These are phyloP conservation scores for Corella eumyota DNA, from an alignment of 23 tunicate species.

Conservation along the genomic window DNA sequence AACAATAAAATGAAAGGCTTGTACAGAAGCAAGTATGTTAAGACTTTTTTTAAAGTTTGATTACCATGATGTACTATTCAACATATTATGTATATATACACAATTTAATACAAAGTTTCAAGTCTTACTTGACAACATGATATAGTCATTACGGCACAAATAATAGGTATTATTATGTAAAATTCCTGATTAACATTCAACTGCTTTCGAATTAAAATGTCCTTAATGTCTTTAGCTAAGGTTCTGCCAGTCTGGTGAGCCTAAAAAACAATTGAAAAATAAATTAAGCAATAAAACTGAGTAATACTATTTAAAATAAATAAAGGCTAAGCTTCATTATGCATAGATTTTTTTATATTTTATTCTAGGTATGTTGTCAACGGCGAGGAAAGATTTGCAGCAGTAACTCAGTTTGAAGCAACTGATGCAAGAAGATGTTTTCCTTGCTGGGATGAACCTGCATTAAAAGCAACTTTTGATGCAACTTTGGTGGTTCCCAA, in stretches of 20 bases:
- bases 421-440: slow-evolving; percentile 94
- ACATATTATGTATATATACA: background rate
- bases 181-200: too few species aligned
- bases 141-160: background rate
- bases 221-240: too few species aligned
- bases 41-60: background rate
- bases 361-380: slow-evolving; percentile 31
- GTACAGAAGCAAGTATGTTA: slow-evolving; percentile 70
- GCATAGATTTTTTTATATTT: too few species aligned
- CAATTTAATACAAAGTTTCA: background rate
- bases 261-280: too few species aligned
- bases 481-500: slow-evolving; percentile 83
- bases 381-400: slow-evolving; percentile 63
- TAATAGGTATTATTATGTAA: too few species aligned
- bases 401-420: slow-evolving; percentile 88
- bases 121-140: background rate
- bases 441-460: slow-evolving; percentile 99
- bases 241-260: too few species aligned
- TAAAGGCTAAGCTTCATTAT: too few species aligned
- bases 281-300: background rate
- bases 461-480: slow-evolving; percentile 91
- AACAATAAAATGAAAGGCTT: slow-evolving; percentile 96
- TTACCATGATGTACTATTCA: background rate
- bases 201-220: too few species aligned
- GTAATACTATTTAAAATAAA: background rate